These are phyloP conservation scores for Balanococcus diminutus DNA, from an alignment of 2,888 invertebrate species.

Conservation along the genomic window DNA sequence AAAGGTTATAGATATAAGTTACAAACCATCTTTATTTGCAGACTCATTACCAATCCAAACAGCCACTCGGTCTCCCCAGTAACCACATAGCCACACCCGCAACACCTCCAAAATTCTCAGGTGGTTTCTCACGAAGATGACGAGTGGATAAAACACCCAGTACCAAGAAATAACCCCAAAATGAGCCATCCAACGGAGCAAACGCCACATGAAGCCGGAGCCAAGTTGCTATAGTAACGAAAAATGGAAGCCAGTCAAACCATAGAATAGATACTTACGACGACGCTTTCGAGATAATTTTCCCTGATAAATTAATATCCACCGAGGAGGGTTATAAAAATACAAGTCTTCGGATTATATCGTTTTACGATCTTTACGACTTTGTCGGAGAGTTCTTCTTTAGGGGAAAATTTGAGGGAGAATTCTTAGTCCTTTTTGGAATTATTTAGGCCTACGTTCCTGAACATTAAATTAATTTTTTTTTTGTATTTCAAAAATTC, in stretches of 20 bases:
- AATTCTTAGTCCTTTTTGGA: not conserved
- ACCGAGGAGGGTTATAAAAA: not conserved
- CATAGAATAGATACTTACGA: too few species aligned
- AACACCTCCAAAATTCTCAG: not conserved
- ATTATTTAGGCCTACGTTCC: not conserved
- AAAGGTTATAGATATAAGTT: too few species aligned
- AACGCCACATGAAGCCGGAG: not conserved
- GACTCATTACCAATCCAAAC: not conserved
- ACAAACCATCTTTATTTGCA: not conserved
- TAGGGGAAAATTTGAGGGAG: not conserved
- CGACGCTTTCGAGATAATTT: not conserved
- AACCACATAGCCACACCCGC: too few species aligned
- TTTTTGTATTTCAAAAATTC: too few species aligned
- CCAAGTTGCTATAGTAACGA: constrained; percentile 9
- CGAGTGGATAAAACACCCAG: not conserved
- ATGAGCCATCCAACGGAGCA: not conserved
- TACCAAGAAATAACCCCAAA: not conserved
- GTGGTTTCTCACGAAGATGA: not conserved
- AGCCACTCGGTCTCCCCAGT: too few species aligned
- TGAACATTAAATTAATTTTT: not conserved
- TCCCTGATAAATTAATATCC: constrained; percentile 22
- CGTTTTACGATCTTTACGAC: constrained; percentile 24
- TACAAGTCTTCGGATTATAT: not conserved
- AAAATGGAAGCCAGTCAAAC: constrained; percentile 6
- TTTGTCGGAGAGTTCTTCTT: constrained; percentile 7